These are phyloP conservation scores for Silurus lanzhouensis DNA, from an alignment of 2,797 vertebrate species.

Conservation along the genomic window DNA sequence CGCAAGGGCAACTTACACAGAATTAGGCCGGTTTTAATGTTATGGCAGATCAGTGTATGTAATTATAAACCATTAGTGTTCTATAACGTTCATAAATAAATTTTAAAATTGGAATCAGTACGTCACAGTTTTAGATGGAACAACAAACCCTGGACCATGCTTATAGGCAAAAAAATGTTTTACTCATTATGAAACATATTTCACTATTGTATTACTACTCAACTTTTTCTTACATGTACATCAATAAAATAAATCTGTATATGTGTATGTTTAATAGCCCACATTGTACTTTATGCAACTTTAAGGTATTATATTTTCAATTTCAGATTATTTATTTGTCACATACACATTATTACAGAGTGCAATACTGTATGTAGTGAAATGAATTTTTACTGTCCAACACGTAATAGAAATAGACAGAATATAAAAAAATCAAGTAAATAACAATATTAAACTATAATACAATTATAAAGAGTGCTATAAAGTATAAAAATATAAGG, in stretches of 20 bases:
- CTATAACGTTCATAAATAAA: background rate
- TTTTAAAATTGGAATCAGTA: background rate
- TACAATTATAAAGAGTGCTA: too few species aligned
- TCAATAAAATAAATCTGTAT: background rate
- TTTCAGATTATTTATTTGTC: too few species aligned
- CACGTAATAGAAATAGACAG: too few species aligned
- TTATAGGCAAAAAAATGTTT: background rate
- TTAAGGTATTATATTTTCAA: background rate
- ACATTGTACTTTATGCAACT: background rate
- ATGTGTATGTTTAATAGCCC: background rate
- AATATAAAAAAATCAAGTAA: too few species aligned
- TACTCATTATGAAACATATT: background rate
- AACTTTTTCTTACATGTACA: background rate
- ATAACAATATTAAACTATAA: too few species aligned
- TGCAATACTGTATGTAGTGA: too few species aligned
- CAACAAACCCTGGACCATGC: background rate
- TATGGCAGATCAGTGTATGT: background rate
- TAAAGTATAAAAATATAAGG: too few species aligned
- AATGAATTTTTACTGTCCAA: too few species aligned
- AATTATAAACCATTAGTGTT: background rate
- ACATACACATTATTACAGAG: too few species aligned
- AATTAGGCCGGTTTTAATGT: too few species aligned
- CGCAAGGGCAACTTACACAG: too few species aligned
- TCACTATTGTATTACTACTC: background rate
- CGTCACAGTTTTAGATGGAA: background rate